A percentile compares a stretch with the other conserved stretches of the same genome.
Evolutionary conservation across 1,140 invertebrate genomes (phyloP).

Genomic region (Anoplophora glabripennis): DNA sequence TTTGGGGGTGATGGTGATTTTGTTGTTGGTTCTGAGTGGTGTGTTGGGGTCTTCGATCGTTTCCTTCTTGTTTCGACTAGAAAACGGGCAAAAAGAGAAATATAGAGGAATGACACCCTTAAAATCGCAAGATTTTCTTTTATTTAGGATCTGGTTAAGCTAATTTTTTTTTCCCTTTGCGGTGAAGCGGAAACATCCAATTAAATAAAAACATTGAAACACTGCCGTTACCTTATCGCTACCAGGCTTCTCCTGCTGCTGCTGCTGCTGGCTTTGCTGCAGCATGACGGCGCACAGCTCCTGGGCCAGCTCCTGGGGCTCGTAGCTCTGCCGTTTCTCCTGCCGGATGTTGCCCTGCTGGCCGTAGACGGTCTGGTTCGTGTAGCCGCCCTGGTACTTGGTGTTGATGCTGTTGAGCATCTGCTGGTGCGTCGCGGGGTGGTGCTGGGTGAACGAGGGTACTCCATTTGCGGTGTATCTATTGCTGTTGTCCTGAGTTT

Average conservation of each 20-base stretch:
- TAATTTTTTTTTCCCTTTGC: too few relatives aligned
- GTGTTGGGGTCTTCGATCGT: constrained; percentile 1
- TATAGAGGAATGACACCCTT: background rate
- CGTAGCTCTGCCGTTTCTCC: constrained; percentile 40
- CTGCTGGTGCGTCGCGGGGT: constrained; percentile 43
- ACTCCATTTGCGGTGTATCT: constrained; percentile 47
- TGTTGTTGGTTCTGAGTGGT: constrained; percentile 20
- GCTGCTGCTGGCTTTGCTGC: constrained; percentile 35
- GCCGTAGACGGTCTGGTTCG: constrained; percentile 35
- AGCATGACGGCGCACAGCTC: constrained; percentile 44
- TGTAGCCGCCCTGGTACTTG: constrained; percentile 40
- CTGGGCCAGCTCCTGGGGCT: constrained; percentile 43
- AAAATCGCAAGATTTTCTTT: too few relatives aligned
- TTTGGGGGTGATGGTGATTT: constrained; percentile 20
- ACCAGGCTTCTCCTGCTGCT: constrained; percentile 5
- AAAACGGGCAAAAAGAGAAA: background rate
- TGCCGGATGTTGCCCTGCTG: constrained; percentile 35
- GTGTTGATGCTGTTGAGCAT: constrained; percentile 32
- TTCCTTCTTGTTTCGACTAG: background rate
- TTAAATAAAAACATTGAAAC: too few relatives aligned
- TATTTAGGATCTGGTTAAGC: too few relatives aligned
- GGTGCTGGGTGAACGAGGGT: constrained; percentile 47
- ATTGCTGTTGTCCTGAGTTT: constrained; percentile 36
- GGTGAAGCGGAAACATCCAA: too few relatives aligned
- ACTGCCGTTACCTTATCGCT: constrained; percentile 18